Conservation (phyloP, 2,797 vertebrate species). For the Brachyalestes nurse region DNA sequence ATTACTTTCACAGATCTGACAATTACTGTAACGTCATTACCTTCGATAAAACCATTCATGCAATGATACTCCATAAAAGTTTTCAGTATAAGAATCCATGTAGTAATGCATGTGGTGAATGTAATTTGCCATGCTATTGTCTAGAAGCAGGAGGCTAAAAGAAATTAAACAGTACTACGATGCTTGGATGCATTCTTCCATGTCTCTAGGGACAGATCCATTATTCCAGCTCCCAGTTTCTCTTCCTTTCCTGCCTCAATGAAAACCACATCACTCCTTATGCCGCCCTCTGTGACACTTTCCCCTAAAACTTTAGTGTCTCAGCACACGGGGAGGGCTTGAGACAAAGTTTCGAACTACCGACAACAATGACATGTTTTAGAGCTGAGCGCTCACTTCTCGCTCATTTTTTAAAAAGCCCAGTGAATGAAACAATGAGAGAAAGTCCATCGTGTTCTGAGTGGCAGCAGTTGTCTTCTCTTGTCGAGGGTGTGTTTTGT, state of each 20-base stretch:
- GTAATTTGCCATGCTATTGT: not conserved
- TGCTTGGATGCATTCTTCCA: conserved; percentile 15
- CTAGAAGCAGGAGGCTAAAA: not conserved
- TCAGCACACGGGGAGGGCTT: not conserved
- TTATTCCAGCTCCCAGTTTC: conserved; percentile 1
- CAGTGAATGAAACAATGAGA: not conserved
- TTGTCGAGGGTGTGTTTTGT: conserved; percentile 32
- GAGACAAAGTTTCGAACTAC: not conserved
- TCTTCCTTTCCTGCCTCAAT: not conserved
- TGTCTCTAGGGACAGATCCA: not conserved
- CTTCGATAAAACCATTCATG: not conserved
- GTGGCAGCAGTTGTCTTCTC: conserved; percentile 14
- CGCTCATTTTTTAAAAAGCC: not conserved
- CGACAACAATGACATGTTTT: not conserved
- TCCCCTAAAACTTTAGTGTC: not conserved
- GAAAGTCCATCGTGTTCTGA: conserved; percentile 12
- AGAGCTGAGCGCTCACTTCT: too few relatives aligned
- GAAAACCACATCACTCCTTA: conserved; percentile 3
- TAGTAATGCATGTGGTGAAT: not conserved
- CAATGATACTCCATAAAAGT: not conserved
- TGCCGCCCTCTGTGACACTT: not conserved
- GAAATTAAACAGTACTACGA: not conserved
- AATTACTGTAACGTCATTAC: not conserved
- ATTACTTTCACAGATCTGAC: not conserved
- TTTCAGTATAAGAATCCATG: not conserved